Evolutionary conservation across 2,113 vertebrate species (phyloP).

Genomic region (Philantomba maxwellii): DNA sequence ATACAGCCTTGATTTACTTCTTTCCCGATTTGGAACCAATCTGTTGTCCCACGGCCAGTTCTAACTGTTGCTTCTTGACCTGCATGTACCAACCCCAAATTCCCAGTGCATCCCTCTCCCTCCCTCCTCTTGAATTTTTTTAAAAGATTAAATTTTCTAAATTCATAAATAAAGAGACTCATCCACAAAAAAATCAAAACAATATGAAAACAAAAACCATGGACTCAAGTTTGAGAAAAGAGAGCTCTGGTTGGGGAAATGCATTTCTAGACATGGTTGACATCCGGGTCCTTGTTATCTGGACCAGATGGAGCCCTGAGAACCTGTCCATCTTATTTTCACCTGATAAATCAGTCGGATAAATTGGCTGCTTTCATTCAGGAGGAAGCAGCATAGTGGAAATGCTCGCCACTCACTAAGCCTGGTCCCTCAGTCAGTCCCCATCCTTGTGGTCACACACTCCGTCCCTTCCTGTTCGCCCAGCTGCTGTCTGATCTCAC

Average conservation of each 20-base stretch:
- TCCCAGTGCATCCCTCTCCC: not conserved
- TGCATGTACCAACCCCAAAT: not conserved
- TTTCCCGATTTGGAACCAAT: not conserved
- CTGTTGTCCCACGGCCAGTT: not conserved
- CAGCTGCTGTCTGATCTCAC: not conserved
- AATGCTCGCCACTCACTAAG: not conserved
- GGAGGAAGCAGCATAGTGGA: not conserved
- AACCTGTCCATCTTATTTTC: no score
- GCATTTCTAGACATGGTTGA: not conserved
- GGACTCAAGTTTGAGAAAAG: not conserved
- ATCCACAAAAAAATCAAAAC: no score
- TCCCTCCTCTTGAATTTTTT: not conserved
- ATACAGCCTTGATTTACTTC: not conserved
- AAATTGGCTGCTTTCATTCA: not conserved
- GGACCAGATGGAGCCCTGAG: not conserved
- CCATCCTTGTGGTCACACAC: fast-evolving
- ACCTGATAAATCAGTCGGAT: not conserved
- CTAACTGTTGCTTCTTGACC: not conserved
- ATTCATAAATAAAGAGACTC: not conserved
- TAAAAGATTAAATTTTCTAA: not conserved
- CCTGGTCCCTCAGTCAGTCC: not conserved
- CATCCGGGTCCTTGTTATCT: not conserved
- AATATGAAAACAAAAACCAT: not conserved
- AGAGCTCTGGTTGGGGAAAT: not conserved
- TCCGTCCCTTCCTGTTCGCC: not conserved